These are phyloP conservation scores for Macrosiphum euphorbiae DNA, from an alignment of 2,888 invertebrate species.

Conservation along the genomic window DNA sequence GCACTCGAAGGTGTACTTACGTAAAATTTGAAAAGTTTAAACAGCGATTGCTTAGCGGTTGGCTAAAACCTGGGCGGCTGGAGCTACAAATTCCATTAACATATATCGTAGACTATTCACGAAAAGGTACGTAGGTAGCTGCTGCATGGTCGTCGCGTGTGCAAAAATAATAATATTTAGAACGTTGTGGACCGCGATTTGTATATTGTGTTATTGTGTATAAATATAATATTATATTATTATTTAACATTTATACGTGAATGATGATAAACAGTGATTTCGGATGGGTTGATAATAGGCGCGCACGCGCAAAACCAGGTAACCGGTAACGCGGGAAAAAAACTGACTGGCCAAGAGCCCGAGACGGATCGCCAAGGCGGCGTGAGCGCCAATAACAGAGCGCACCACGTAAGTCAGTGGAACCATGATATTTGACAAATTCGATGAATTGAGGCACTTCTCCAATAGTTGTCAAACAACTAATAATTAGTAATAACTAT, in stretches of 20 bases:
- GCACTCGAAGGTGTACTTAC: not conserved
- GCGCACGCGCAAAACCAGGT: not conserved
- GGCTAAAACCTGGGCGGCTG: not conserved
- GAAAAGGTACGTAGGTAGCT: not conserved
- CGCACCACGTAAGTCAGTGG: not conserved
- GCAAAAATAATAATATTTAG: not conserved
- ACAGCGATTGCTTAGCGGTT: not conserved
- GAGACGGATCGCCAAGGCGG: not conserved
- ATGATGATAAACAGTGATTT: not conserved
- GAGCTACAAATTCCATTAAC: not conserved
- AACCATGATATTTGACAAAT: not conserved
- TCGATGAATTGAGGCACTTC: not conserved
- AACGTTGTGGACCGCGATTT: not conserved
- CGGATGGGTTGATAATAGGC: not conserved
- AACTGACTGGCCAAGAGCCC: not conserved
- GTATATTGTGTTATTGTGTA: not conserved
- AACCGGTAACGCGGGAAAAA: constrained; percentile 4
- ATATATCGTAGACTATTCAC: not conserved
- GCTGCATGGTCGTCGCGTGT: not conserved
- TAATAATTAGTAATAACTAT: no score
- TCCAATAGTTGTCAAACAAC: no score
- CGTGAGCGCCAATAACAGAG: not conserved
- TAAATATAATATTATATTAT: not conserved
- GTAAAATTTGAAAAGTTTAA: not conserved
- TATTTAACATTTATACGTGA: constrained; percentile 3